Percentiles rank a stretch among this genome's conserved stretches.
Conservation (phyloP, 2,797 vertebrate genomes). For the Xerus rutilus region DNA sequence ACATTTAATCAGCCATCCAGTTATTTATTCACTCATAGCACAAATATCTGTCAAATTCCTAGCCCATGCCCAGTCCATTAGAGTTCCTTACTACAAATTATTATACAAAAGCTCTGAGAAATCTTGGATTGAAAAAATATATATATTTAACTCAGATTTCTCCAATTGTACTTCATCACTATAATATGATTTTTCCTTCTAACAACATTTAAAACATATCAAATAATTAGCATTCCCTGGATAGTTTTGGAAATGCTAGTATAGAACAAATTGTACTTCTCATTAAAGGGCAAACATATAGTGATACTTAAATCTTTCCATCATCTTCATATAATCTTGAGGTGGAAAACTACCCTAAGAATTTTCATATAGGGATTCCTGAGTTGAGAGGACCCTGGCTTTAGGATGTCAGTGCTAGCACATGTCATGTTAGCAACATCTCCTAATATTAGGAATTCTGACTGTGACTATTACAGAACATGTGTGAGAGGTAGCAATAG, state of each 20-base stretch:
- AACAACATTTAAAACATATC: background rate
- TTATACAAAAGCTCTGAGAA: conserved; percentile 21
- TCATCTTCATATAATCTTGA: background rate
- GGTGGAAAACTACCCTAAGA: background rate
- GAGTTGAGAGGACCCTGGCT: background rate
- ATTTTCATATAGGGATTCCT: background rate
- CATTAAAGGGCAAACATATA: background rate
- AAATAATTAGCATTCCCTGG: conserved; percentile 26
- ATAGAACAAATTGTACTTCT: conserved; percentile 36
- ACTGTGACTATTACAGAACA: background rate
- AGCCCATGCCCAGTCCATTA: background rate
- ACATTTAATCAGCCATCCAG: background rate
- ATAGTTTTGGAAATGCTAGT: conserved; percentile 4
- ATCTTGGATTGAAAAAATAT: background rate
- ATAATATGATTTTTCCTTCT: background rate
- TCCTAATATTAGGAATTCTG: background rate
- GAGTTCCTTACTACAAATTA: background rate
- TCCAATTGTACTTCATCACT: conserved; percentile 29
- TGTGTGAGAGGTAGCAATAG: background rate
- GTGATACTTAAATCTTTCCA: background rate
- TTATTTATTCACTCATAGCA: background rate
- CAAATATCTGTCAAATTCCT: background rate
- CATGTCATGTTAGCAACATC: background rate
- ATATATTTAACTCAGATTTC: background rate
- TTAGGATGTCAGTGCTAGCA: background rate